These are phyloP conservation scores for Oncorhynchus masou DNA, from an alignment of 2,113 vertebrate genomes.

Conservation along the genomic window DNA sequence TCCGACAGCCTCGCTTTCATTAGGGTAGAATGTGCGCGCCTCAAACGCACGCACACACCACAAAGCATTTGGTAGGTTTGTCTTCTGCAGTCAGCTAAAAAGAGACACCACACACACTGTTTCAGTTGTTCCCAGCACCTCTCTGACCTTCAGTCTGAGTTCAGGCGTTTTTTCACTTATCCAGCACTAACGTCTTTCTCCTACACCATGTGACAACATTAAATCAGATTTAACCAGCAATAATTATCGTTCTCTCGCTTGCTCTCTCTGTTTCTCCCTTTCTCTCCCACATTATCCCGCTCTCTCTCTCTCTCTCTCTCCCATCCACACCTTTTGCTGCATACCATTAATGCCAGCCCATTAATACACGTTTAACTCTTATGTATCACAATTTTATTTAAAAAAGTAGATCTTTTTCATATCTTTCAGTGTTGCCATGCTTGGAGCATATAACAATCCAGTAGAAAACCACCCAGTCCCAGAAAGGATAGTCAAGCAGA, in stretches of 20 bases:
- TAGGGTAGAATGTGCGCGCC: conserved; percentile 21
- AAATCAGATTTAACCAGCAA: neutral
- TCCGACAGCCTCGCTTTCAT: conserved; percentile 7
- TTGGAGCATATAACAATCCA: conserved; percentile 83
- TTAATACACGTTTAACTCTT: conserved; percentile 40
- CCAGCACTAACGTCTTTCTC: neutral
- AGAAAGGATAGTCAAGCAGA: conserved; percentile 74
- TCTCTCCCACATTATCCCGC: neutral
- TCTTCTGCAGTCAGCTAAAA: conserved; percentile 28
- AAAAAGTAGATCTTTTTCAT: conserved; percentile 77
- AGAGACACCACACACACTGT: neutral
- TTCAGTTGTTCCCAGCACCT: neutral
- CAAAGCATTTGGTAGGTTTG: conserved; percentile 1
- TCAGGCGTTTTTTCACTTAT: conserved; percentile 3
- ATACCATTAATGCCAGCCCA: conserved; percentile 37
- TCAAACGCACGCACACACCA: conserved; percentile 11
- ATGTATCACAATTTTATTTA: conserved; percentile 83
- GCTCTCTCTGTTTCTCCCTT: neutral
- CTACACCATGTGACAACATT: neutral
- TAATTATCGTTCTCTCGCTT: neutral
- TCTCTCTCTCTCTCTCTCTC: neutral
- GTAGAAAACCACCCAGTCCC: conserved; percentile 75
- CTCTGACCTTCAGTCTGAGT: conserved; percentile 35
- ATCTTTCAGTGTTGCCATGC: conserved; percentile 80
- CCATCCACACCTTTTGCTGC: neutral